phyloP scores from a whole-genome alignment of 1,140 invertebrate species.

The Drosophila biarmipes region DNA sequence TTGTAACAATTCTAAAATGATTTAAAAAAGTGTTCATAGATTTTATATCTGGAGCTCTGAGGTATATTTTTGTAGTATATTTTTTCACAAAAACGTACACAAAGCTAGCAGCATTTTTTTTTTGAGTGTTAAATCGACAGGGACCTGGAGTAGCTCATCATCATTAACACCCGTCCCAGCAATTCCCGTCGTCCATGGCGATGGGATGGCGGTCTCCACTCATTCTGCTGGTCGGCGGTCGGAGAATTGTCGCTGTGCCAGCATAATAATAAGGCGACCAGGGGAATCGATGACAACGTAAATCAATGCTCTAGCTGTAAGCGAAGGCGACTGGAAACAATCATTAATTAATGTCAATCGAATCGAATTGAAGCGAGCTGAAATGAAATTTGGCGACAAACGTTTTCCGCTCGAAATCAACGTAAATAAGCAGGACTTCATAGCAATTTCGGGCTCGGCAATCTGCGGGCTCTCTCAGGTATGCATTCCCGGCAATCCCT shows the following conservation, averaged over 20 bases:
- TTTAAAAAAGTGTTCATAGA: no score
- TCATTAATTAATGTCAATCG: constrained; percentile 83
- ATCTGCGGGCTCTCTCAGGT: constrained; percentile 54
- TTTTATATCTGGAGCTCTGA: no score
- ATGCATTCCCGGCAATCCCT: constrained; percentile 22
- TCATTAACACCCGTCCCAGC: constrained; percentile 74
- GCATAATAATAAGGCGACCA: constrained; percentile 74
- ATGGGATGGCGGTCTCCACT: constrained; percentile 7
- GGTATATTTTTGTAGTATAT: no score
- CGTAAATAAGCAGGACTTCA: constrained; percentile 64
- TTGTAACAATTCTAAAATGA: no score
- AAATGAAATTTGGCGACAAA: constrained; percentile 82
- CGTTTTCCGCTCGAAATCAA: constrained; percentile 80
- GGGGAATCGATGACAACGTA: constrained; percentile 70
- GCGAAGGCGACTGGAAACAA: constrained; percentile 69
- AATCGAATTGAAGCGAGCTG: constrained; percentile 69
- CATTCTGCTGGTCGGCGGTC: constrained; percentile 38
- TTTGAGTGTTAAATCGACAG: constrained; percentile 26
- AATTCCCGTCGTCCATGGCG: constrained; percentile 51
- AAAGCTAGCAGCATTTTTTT: not conserved
- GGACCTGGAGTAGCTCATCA: constrained; percentile 61
- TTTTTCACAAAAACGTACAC: no score
- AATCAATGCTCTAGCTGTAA: constrained; percentile 68
- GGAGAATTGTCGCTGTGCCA: constrained; percentile 70
- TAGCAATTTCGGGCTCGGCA: not conserved